phyloP scores from a whole-genome alignment of 2,113 vertebrate species.

The Stegastes partitus region DNA sequence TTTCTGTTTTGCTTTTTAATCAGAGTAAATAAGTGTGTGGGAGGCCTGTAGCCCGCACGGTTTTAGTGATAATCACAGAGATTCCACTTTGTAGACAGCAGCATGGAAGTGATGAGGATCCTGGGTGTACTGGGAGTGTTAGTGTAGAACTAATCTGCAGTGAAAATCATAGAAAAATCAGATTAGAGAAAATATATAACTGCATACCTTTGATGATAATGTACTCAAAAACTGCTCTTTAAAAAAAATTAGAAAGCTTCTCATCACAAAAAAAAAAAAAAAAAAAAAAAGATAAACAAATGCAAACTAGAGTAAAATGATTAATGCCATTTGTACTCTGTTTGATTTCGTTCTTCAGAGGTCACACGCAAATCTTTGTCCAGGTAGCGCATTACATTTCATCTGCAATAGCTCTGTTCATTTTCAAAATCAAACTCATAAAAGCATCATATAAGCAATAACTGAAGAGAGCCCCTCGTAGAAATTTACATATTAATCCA shows the following conservation, averaged over 20 bases:
- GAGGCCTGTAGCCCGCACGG: conserved; percentile 12
- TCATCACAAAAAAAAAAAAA: conserved; percentile 37
- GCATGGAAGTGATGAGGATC: conserved; percentile 28
- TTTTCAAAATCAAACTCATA: conserved; percentile 86
- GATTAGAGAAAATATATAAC: neutral
- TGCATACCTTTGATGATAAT: neutral
- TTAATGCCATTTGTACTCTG: conserved; percentile 55
- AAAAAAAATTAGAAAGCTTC: neutral
- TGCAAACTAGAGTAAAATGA: conserved; percentile 33
- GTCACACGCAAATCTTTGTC: conserved; percentile 67
- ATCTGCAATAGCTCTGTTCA: conserved; percentile 78
- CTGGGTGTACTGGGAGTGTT: neutral
- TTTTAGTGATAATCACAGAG: conserved; percentile 35
- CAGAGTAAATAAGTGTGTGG: conserved; percentile 40
- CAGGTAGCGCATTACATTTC: conserved; percentile 75
- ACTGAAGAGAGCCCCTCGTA: conserved; percentile 75
- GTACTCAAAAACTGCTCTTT: neutral
- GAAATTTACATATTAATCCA: conserved; percentile 87
- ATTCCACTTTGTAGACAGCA: conserved; percentile 15
- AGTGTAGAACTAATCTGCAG: neutral
- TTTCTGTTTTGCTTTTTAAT: conserved; percentile 64
- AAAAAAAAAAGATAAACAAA: conserved; percentile 37
- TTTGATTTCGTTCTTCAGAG: conserved; percentile 65
- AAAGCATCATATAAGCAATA: conserved; percentile 84
- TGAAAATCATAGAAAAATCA: conserved; percentile 1